Evolutionary conservation across 1,140 invertebrate species (phyloP), one percentile per base, ranked within the genome.

Genomic region (Brachionus asplanchnoidis): DNA sequence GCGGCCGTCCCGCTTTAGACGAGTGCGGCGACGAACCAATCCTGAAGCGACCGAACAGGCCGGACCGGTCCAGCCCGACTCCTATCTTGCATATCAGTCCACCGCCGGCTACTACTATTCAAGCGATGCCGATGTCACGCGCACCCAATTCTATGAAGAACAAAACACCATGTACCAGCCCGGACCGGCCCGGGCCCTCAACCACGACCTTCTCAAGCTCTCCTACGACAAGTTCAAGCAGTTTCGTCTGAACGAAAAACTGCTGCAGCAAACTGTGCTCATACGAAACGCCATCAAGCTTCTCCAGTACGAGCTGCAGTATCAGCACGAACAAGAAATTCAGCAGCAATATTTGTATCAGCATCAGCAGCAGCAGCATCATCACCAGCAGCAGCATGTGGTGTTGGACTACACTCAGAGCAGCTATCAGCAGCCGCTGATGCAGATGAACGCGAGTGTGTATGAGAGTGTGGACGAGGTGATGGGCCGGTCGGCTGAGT

Each of bases 151-250:
- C 32, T 73, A 73, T 17, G 28, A 40, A 42, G 68, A 73, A 3
- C 32, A 73, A 6, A 73, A 17, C 68, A 44, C 32, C 3, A n/a
- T 17, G 42, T 77, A 46, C 26, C 66, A 70, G 36, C 11, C 26
- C 0, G 36, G 14, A 6, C 26, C 26, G 9, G 46, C n/a, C 23
- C 42, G 44, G 1, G 40, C 26, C 6, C 20, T 77, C 26, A 77
- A 46, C 42, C 79, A 82, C 12, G 79, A 82, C 40, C 32, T 82
- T 42, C 79, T 82, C 32, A 82, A 82, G 40, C 23, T 82, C 9
- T 82, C 79, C 5, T 82, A 82, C 53, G 79, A 82, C 42, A 82
- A 82, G 65, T 82, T 82, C 53, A 82, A 82, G 46, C 79, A 82
- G 26, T 82, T 68, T 65, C 79, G 79, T 7, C 79, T 65, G 2